A percentile compares a stretch with the other conserved stretches of the same genome.
Evolutionary conservation across 2,797 vertebrate species (phyloP).

Genomic region (Enteromius treurensis): DNA sequence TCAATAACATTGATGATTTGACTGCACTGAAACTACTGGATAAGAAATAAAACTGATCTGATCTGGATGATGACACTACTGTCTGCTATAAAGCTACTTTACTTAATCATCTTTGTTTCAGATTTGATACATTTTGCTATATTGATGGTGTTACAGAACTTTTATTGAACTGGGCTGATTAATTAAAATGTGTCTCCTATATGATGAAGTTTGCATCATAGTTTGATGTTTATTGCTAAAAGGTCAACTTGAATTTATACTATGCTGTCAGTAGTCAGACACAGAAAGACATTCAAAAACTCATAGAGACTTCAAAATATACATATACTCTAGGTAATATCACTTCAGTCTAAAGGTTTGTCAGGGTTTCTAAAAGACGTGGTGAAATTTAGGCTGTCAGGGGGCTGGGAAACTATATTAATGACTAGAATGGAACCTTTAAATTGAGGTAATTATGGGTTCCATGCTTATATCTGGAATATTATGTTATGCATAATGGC

Average conservation of each 20-base stretch:
- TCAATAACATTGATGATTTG: background rate
- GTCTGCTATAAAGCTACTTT: background rate
- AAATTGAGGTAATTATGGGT: constrained; percentile 53
- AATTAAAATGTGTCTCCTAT: background rate
- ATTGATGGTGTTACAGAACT: background rate
- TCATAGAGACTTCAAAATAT: background rate
- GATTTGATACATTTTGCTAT: background rate
- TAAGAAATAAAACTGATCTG: background rate
- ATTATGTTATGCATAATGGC: constrained; percentile 37
- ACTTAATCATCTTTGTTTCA: background rate
- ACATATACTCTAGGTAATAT: background rate
- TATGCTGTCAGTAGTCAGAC: background rate
- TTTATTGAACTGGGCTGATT: background rate
- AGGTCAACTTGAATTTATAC: background rate
- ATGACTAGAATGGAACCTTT: constrained; percentile 36
- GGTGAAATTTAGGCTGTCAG: constrained; percentile 46
- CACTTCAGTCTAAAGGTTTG: background rate
- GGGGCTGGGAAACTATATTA: constrained; percentile 43
- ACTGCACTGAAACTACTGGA: background rate
- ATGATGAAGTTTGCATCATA: background rate
- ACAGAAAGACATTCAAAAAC: background rate
- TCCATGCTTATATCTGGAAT: constrained; percentile 46
- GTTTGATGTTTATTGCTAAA: background rate
- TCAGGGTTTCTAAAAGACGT: background rate
- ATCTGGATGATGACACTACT: background rate